These are phyloP conservation scores for Smutsia gigantea DNA, from an alignment of 2,797 vertebrate species.

Conservation along the genomic window DNA sequence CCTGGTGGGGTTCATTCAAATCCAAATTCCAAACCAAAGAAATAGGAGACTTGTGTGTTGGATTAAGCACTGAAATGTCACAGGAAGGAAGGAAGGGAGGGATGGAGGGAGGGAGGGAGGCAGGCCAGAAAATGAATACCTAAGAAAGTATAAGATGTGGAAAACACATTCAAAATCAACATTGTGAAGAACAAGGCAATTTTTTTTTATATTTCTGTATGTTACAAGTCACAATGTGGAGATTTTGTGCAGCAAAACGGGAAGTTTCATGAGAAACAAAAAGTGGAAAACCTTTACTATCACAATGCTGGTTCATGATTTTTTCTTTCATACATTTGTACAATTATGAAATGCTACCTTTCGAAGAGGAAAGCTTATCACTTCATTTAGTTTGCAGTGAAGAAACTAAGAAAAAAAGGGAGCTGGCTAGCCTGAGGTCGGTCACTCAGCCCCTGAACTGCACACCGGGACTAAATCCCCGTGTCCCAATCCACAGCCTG, in stretches of 20 bases:
- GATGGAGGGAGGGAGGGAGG: no score
- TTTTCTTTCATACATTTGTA: not conserved
- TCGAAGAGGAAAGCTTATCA: not conserved
- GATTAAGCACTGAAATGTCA: not conserved
- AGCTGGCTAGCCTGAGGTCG: not conserved
- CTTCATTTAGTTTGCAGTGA: not conserved
- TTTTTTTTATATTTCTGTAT: not conserved
- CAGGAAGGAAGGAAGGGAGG: not conserved
- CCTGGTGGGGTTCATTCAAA: not conserved
- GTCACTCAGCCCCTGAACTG: not conserved
- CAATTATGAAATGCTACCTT: conserved; percentile 12
- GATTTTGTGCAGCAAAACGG: not conserved
- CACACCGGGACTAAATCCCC: not conserved
- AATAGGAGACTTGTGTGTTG: not conserved
- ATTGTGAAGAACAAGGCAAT: not conserved
- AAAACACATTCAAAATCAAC: not conserved
- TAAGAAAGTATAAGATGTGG: not conserved
- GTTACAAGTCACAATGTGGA: not conserved
- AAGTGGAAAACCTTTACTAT: not conserved
- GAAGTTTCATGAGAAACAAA: conserved; percentile 9
- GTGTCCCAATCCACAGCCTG: not conserved
- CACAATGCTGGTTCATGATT: not conserved
- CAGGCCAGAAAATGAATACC: not conserved
- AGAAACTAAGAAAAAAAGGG: not conserved
- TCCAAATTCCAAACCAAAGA: not conserved